Conservation (phyloP, 2,888 invertebrate species). For the Psylliodes chrysocephalus region DNA sequence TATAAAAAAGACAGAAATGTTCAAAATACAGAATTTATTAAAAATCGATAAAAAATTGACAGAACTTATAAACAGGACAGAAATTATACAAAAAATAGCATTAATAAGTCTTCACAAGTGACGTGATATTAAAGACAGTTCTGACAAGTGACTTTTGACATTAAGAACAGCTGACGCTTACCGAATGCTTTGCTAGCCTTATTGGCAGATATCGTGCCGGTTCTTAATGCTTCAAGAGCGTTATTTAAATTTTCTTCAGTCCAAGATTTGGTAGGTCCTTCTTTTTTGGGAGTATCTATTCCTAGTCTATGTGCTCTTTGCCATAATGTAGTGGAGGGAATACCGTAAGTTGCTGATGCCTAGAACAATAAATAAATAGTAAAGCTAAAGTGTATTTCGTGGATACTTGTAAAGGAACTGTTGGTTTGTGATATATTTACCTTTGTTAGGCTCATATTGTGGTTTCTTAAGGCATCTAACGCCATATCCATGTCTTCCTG, state of each 20-base stretch:
- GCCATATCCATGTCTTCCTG: slow-evolving; percentile 91
- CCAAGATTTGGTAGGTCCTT: slow-evolving; percentile 88
- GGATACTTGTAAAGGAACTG: no score
- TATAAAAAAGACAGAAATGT: no score
- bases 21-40: no score
- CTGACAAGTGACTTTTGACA: slow-evolving; percentile 1
- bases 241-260: slow-evolving; percentile 84
- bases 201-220: slow-evolving; percentile 88
- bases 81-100: no score
- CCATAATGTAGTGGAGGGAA: slow-evolving; percentile 92
- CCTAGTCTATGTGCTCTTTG: slow-evolving; percentile 89
- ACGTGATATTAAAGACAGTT: background rate
- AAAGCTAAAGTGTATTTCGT: no score
- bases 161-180: slow-evolving; percentile 49
- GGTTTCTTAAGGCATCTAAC: slow-evolving; percentile 84
- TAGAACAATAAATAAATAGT: slow-evolving; percentile 50
- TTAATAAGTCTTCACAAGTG: no score
- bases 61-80: no score
- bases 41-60: no score
- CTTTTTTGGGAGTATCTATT: slow-evolving; percentile 92
- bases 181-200: slow-evolving; percentile 92
- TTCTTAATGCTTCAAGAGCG: slow-evolving; percentile 83
- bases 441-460: slow-evolving; percentile 90
- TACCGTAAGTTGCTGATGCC: slow-evolving; percentile 86
- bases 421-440: slow-evolving; percentile 62